A percentile compares a stretch with the other conserved stretches of the same genome.
These are phyloP conservation scores for Hoplostethus mediterraneus DNA, from an alignment of 2,797 vertebrate genomes.

Conservation along the genomic window DNA sequence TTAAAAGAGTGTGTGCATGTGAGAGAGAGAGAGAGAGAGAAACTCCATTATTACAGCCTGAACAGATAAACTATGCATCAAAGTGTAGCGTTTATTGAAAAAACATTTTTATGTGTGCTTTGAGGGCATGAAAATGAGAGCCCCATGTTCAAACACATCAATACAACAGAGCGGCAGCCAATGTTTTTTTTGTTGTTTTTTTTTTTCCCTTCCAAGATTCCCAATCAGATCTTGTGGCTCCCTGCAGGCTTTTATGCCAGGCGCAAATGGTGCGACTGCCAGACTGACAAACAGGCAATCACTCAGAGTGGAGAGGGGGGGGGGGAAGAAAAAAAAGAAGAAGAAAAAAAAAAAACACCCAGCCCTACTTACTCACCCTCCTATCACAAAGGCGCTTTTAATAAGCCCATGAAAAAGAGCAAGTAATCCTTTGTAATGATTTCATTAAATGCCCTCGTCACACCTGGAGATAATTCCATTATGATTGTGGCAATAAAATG, in stretches of 20 bases:
- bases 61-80: conserved; percentile 77
- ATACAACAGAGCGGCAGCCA: conserved; percentile 64
- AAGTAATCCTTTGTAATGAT: conserved; percentile 86
- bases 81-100: conserved; percentile 75
- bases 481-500: conserved; percentile 86
- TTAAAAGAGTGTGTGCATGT: background rate
- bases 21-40: conserved; percentile 18
- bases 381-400: conserved; percentile 75
- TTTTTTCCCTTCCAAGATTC: conserved; percentile 65
- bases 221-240: conserved; percentile 83
- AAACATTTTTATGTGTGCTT: conserved; percentile 74
- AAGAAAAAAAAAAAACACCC: conserved; percentile 16
- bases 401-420: conserved; percentile 79
- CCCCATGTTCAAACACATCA: conserved; percentile 73
- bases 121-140: conserved; percentile 77
- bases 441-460: conserved; percentile 85
- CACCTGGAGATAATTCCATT: conserved; percentile 88
- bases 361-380: conserved; percentile 53
- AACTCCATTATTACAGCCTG: conserved; percentile 58
- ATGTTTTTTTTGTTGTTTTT: conserved; percentile 32
- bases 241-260: conserved; percentile 83
- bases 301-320: conserved; percentile 64
- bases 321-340: background rate
- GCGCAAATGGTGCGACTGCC: conserved; percentile 79
- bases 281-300: conserved; percentile 81